Conservation (phyloP, 2,888 invertebrate species). For the Sinotaia quadrata region DNA sequence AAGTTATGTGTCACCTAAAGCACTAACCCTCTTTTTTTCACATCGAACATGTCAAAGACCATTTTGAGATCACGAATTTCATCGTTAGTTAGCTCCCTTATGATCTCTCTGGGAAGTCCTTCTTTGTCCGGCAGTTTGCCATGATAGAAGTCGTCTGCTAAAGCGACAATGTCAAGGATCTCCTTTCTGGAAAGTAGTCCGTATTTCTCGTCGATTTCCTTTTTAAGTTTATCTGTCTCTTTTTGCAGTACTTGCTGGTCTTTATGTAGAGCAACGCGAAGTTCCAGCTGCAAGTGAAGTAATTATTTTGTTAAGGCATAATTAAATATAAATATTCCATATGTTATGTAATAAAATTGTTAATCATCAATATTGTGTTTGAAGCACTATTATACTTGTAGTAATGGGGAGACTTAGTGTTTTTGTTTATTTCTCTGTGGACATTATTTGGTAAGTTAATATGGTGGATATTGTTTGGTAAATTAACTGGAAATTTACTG, state of each 20-base stretch:
- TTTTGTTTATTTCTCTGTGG: too few relatives aligned
- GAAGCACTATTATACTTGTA: too few relatives aligned
- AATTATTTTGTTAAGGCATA: too few relatives aligned
- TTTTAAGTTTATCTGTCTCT: conserved; percentile 41
- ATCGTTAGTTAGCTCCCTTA: conserved; percentile 45
- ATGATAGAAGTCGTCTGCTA: conserved; percentile 48
- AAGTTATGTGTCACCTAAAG: not conserved
- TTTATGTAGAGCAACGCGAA: not conserved
- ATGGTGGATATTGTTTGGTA: too few relatives aligned
- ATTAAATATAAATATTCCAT: too few relatives aligned
- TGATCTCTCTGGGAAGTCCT: conserved; percentile 49
- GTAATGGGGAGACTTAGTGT: too few relatives aligned
- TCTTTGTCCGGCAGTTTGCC: conserved; percentile 38
- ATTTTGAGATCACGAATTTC: conserved; percentile 56
- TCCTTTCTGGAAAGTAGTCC: conserved; percentile 37
- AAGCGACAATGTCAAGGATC: conserved; percentile 41
- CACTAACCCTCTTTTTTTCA: conserved; percentile 54
- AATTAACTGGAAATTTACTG: too few relatives aligned
- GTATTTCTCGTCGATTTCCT: conserved; percentile 42
- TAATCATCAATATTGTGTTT: too few relatives aligned
- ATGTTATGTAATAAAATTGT: too few relatives aligned
- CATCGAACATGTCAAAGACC: conserved; percentile 59
- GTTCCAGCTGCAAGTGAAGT: too few relatives aligned
- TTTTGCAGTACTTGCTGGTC: conserved; percentile 27
- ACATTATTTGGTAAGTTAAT: too few relatives aligned